Evolutionary conservation across 2,888 invertebrate genomes (phyloP), one percentile per base, ranked within the genome.

Genomic region (Dicranocentrus wangi): DNA sequence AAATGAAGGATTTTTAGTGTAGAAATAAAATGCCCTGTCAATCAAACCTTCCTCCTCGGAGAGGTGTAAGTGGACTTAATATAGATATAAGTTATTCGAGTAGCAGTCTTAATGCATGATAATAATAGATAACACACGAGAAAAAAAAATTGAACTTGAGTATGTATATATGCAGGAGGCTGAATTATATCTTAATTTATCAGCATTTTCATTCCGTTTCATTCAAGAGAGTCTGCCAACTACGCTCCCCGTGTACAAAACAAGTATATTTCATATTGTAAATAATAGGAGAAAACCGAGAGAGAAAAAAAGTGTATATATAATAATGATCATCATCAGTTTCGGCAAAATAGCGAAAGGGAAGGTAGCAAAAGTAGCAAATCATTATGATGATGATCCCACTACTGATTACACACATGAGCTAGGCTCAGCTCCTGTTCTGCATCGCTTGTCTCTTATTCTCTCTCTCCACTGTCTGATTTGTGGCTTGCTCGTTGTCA

Each of bases 161-260:
- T 43, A 43, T 43, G 43, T 43, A 43, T 8, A 8, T 25, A 13
- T 25, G 25, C 25, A 55, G 13, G n/a, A 55, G 25, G 55, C n/a
- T 7, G 55, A 55, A 32, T 63, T 63, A 63, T 32, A 63, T 63
- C 63, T 63, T 42, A 39, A 63, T 63, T 63, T 39, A 63, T 63
- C 63, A 63, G 42, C 63, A 63, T 63, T 47, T 42, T 63, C 39
- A 39, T 63, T 63, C 23, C 25, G 25, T 13, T 58, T 63, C 42
- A 63, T 63, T 63, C 21, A 63, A 39, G 21, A 63, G 63, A 63
- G 32, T 23, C 25, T 55, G 47, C 10, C 47, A 47, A 47, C n/a
- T 47, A 3, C 13, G 15, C n/a, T 15, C 2, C 13, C n/a, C 2
- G n/a, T 55, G 8, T 51, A 19, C 7, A 32, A 7, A 25, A 23